Evolutionary conservation across 2,797 vertebrate species (phyloP), one percentile per base, ranked within the genome.

Genomic region (Chromis chromis): DNA sequence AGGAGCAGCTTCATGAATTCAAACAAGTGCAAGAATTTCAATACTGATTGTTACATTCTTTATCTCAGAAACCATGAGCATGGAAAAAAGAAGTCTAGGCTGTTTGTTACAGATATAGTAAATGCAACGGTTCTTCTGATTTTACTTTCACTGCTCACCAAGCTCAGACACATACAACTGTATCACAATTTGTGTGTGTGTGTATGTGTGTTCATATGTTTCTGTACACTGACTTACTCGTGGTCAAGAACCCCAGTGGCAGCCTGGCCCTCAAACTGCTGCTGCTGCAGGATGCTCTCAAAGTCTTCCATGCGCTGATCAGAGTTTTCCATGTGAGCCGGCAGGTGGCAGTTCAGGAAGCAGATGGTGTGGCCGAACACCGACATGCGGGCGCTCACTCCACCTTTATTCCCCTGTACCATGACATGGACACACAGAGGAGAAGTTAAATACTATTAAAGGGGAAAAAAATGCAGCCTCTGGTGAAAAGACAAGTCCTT

Each of bases 281-380:
- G 98, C 93, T 99, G 96, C 84, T 97, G 96, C 75, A 99, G 92
- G 81, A 99, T 99, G 92, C 96, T 98, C 89, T 97, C 96, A 67
- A 99, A 99, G 92, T 98, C 96, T 76, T 99, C 97, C 92, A 97
- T 97, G 74, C 98, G 96, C 93, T 99, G 97, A 28, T 98, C 97
- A 0, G 97, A 94, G 90, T 99, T 99, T 89, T 99, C 98, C 96
- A 98, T 96, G 90, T 99, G 98, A 0, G 98, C 97, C 0, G 98
- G 98, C 86, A 99, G 94, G 93, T 99, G 98, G 94, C 98, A 99
- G 94, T 99, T 99, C 27, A 99, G 93, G 94, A 99, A 99, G 89
- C 98, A 99, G 72, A 99, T 88, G 79, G 97, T 96, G 91, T 99
- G 97, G 52, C 98, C 97, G 1, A 97, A 98, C 91, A 96, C 91